Evolutionary conservation across 2,888 invertebrate genomes (phyloP), one percentile per base, ranked within the genome.

Genomic region (Spodoptera exigua): DNA sequence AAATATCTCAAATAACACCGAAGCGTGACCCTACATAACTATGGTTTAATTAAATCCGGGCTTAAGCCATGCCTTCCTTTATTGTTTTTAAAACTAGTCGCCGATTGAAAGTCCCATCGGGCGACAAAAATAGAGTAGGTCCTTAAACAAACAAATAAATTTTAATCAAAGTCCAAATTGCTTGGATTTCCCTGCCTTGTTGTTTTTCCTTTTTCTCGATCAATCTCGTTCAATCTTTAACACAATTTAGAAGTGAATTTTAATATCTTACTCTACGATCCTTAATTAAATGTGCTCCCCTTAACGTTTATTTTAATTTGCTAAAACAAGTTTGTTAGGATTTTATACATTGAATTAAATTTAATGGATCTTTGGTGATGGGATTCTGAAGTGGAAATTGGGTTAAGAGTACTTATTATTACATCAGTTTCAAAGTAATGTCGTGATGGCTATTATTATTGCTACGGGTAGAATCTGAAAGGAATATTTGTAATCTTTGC

Each of bases 81-180:
- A 64, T 67, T 71, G 61, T 63, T 72, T 77, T 61, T 70, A 58
- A 63, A 61, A 75, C 64, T 71, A 67, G 54, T 55, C 46, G 34
- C 35, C 57, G 64, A 61, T 66, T 74, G 68, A 60, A 61, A 76
- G 74, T 79, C 76, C 71, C 77, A 80, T 78, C 70, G 79, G 58
- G 68, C 63, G 79, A 81, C 81, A 81, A 78, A 84, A 85, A 84
- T 82, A 84, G 80, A 81, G n/a, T n/a, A n/a, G 79, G 27, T 27
- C 4, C 27, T 1, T 77, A 73, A 74, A 67, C 65, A 80, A 81
- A 86, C 88, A 89, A 90, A 90, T 91, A 89, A 87, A 91, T 90
- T 90, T 89, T 84, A 89, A 91, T 90, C 89, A 89, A 80, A 74
- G 80, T 68, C 82, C 78, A 84, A 90, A 90, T 90, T 86, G 84